Evolutionary conservation across 1,140 invertebrate species (phyloP).

Genomic region (Lysiphlebus fabarum): DNA sequence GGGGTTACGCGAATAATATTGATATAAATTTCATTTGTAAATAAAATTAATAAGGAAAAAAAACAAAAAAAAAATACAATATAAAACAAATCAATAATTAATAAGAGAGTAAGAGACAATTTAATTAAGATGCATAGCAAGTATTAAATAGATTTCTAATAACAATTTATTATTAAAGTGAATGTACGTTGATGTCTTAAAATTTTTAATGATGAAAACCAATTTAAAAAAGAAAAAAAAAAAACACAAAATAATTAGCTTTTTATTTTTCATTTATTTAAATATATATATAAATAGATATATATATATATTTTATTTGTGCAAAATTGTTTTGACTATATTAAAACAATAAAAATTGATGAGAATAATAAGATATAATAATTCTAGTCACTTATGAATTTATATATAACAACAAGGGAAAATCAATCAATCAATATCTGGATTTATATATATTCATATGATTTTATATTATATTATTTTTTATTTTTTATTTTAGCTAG

Average conservation of each 20-base stretch:
- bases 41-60: constrained; percentile 34
- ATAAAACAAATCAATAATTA: constrained; percentile 26
- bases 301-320: no score
- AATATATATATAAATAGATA: not conserved
- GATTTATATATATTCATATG: no score
- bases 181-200: constrained; percentile 53
- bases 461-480: no score
- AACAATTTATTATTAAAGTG: constrained; percentile 49
- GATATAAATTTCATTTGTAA: constrained; percentile 39
- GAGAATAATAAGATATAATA: no score
- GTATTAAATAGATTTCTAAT: constrained; percentile 51
- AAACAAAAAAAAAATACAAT: constrained; percentile 18
- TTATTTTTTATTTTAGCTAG: no score
- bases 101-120: constrained; percentile 18
- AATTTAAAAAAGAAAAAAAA: constrained; percentile 27
- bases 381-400: no score
- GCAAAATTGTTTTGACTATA: no score
- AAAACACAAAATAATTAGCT: constrained; percentile 35
- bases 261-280: constrained; percentile 3
- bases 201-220: constrained; percentile 42
- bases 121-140: constrained; percentile 47
- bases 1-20: constrained; percentile 22
- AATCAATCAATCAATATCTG: no score
- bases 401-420: no score
- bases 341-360: no score